phyloP scores from a whole-genome alignment of 2,888 invertebrate genomes.

The Aphodius granarius region DNA sequence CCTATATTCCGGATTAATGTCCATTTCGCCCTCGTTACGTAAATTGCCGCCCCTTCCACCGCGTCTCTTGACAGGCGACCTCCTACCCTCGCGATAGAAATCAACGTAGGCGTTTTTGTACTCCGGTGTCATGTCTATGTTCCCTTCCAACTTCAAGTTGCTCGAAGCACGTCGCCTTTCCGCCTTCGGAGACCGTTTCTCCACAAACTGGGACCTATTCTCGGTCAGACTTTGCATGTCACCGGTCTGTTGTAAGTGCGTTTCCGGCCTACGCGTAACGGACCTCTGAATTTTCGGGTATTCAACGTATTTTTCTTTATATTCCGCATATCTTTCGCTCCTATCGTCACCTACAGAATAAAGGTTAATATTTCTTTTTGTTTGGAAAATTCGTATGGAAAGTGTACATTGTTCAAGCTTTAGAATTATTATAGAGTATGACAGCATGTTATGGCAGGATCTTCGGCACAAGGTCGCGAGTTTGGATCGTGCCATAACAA shows the following conservation, averaged over 20 bases:
- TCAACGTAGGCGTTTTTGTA: conserved; percentile 50
- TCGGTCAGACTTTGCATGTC: conserved; percentile 37
- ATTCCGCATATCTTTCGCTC: conserved; percentile 37
- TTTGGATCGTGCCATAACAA: too few relatives aligned
- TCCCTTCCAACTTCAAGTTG: conserved; percentile 50
- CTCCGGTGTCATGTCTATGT: conserved; percentile 51
- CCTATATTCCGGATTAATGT: conserved; percentile 43
- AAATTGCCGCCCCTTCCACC: conserved; percentile 34
- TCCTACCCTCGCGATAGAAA: conserved; percentile 36
- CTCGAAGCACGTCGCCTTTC: conserved; percentile 46
- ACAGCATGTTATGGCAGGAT: too few relatives aligned
- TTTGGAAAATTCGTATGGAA: too few relatives aligned
- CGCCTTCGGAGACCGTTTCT: conserved; percentile 36
- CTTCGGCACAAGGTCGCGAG: too few relatives aligned
- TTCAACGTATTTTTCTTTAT: conserved; percentile 46
- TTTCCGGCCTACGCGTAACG: conserved; percentile 34
- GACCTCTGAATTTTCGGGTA: conserved; percentile 32
- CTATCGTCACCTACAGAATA: conserved; percentile 18
- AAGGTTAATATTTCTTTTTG: neutral
- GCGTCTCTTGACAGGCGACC: conserved; percentile 33
- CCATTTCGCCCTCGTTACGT: conserved; percentile 41
- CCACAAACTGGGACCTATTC: conserved; percentile 37
- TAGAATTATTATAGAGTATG: too few relatives aligned
- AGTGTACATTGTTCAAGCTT: too few relatives aligned
- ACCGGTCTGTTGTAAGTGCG: conserved; percentile 40